phyloP scores from a whole-genome alignment of 1,140 invertebrate species.

The Littorina saxatilis region DNA sequence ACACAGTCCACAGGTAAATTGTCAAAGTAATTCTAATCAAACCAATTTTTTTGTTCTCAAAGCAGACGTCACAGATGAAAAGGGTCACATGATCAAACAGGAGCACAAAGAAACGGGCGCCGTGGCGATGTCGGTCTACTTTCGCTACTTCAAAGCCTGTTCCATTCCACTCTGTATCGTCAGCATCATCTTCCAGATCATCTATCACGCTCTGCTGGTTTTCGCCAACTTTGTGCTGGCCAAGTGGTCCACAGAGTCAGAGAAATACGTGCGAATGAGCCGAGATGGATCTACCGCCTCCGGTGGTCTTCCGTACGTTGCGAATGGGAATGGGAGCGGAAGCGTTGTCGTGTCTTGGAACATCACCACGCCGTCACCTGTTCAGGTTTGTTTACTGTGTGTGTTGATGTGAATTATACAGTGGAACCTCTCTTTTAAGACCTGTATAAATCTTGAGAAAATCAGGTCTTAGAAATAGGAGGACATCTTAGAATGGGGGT shows the following conservation, averaged over 20 bases:
- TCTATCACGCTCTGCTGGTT: constrained; percentile 58
- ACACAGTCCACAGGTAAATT: too few species aligned
- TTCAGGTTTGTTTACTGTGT: background rate
- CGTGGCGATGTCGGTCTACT: constrained; percentile 80
- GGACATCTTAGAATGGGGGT: too few species aligned
- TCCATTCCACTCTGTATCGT: constrained; percentile 69
- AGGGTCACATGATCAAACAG: constrained; percentile 72
- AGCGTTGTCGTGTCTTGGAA: background rate
- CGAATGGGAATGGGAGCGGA: background rate
- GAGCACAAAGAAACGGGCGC: constrained; percentile 82
- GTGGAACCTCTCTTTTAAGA: too few species aligned
- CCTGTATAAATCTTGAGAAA: too few species aligned
- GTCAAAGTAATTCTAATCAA: too few species aligned
- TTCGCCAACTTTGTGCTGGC: constrained; percentile 62
- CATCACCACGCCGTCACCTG: background rate
- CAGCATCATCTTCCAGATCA: constrained; percentile 65
- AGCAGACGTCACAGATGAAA: constrained; percentile 32
- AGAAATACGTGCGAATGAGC: constrained; percentile 30
- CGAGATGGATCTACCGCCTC: background rate
- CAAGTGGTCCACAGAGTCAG: constrained; percentile 57
- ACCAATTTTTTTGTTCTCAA: too few species aligned
- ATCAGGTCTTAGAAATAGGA: too few species aligned
- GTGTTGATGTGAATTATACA: background rate
- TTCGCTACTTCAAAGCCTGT: constrained; percentile 81
- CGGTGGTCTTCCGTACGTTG: constrained; percentile 4